Evolutionary conservation across 2,797 vertebrate genomes (phyloP).

Genomic region (Mionectes olivaceus): DNA sequence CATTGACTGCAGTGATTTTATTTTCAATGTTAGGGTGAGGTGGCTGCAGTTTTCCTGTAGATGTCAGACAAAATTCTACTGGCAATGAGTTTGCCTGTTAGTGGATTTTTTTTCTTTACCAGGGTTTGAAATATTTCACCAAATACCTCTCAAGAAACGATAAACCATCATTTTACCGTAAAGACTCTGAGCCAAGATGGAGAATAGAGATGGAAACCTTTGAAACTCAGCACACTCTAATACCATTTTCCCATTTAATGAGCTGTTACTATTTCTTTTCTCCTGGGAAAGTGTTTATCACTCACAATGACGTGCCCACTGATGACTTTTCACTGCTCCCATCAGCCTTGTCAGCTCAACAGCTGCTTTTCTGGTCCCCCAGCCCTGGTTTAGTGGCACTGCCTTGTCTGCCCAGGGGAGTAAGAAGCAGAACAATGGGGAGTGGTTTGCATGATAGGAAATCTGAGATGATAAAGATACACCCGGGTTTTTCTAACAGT

Average conservation of each 20-base stretch:
- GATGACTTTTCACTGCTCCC: background rate
- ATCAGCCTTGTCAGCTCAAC: background rate
- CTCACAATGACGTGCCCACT: background rate
- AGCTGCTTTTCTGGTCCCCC: background rate
- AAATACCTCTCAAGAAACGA: conserved; percentile 2
- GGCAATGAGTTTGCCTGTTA: background rate
- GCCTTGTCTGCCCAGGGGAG: background rate
- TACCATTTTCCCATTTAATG: background rate
- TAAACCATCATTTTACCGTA: background rate
- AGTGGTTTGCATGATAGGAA: background rate
- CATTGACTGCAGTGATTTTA: background rate
- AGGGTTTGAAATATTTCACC: background rate
- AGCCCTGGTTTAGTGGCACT: background rate
- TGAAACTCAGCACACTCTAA: background rate
- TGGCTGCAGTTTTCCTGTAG: background rate
- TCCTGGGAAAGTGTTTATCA: background rate
- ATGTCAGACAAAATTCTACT: background rate
- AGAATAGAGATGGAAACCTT: background rate
- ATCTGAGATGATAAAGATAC: background rate
- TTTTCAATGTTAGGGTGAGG: background rate
- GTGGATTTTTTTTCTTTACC: background rate
- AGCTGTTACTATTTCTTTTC: background rate
- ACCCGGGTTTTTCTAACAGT: background rate
- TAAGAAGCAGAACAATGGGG: background rate
- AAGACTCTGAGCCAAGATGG: background rate